Evolutionary conservation across 2,888 invertebrate species (phyloP), one percentile per base, ranked within the genome.

Genomic region (Stenichneumon culpator): DNA sequence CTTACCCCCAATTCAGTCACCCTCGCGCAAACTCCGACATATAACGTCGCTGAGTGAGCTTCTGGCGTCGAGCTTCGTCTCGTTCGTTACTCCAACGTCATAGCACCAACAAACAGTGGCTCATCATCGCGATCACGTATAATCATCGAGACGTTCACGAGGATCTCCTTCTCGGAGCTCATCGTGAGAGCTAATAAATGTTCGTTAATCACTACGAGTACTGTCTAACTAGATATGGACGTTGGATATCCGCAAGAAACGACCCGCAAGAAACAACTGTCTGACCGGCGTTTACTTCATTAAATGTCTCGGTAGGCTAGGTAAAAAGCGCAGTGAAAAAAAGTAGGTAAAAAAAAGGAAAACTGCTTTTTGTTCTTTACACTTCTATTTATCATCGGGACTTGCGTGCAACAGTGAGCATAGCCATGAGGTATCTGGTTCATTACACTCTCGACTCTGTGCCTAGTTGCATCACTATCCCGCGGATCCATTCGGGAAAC

Each of bases 141-240:
- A 77, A 79, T 68, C 77, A 75, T 73, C 44, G 65, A 69, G 54
- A 54, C 74, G 65, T 47, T 79, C 47, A 47, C 69, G 54, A 57
- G 65, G 54, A 63, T 16, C 54, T 39, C 52, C 69, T 44, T 70
- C 54, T 14, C 22, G 6, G 39, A 50, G 25, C 75, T 75, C 65
- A 54, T 75, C 75, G 63, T 47, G 65, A 57, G 54, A 75, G 63
- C 69, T 72, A 75, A 79, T 82, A 82, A 85, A 82, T 54, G 67
- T 72, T 79, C 57, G 65, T 79, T 82, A 79, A 85, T 85, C 85
- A 85, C 85, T 63, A 22, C 28, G 79, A 73, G 52, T 79, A 73
- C 72, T 75, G 77, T 82, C 77, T 82, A 82, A 85, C 82, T 79
- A 80, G 85, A 70, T 77, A 79, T 72, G 74, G 70, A 69, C 16